These are phyloP conservation scores for Helicoverpa armigera DNA, from an alignment of 1,140 invertebrate genomes.

Conservation along the genomic window DNA sequence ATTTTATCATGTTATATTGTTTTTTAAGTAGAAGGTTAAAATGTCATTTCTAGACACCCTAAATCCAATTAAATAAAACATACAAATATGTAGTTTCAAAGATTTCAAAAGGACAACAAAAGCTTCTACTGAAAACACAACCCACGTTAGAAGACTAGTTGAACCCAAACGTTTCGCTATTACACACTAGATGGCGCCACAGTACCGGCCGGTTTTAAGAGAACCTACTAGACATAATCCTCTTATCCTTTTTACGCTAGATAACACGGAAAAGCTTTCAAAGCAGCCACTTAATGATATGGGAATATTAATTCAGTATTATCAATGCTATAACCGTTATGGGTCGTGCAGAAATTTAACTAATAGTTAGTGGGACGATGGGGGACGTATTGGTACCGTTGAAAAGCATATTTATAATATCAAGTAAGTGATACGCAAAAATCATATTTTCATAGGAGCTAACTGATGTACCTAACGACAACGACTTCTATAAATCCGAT, in stretches of 20 bases:
- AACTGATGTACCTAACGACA: no score
- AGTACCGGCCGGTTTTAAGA: neutral
- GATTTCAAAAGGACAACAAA: neutral
- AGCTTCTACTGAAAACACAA: neutral
- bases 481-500: no score
- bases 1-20: neutral
- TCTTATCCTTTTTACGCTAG: constrained; percentile 13
- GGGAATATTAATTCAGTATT: constrained; percentile 8
- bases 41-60: neutral
- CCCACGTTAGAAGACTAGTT: no score
- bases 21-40: neutral
- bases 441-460: no score
- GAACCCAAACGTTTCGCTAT: neutral
- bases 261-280: constrained; percentile 34
- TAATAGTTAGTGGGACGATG: no score
- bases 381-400: no score
- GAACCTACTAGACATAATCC: constrained; percentile 3
- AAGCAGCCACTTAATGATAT: constrained; percentile 10
- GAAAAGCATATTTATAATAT: no score
- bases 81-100: neutral
- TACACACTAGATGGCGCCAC: constrained; percentile 16
- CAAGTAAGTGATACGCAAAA: no score
- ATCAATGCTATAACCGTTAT: neutral
- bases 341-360: neutral
- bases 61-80: no score